Conservation (phyloP, 2,888 invertebrate genomes). For the Tenthredo amoena region DNA sequence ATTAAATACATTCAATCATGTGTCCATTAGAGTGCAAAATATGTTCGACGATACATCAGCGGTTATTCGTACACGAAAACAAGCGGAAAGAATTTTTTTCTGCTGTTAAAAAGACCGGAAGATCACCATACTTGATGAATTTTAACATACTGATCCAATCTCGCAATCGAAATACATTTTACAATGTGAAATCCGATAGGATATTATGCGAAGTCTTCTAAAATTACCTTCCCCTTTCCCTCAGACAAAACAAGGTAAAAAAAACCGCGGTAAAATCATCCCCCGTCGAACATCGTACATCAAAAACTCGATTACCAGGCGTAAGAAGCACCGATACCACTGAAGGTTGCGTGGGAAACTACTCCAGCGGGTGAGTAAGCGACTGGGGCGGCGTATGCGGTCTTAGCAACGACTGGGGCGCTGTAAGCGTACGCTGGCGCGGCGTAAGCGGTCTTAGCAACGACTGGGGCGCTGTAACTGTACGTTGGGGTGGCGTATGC, state of each 20-base stretch:
- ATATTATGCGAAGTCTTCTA: background rate
- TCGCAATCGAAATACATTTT: background rate
- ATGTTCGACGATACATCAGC: background rate
- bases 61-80: background rate
- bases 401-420: constrained; percentile 57
- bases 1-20: background rate
- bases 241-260: background rate
- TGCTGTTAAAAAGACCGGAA: background rate
- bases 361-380: constrained; percentile 58
- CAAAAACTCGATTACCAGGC: constrained; percentile 80
- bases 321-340: constrained; percentile 83
- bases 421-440: constrained; percentile 56
- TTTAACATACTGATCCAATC: background rate
- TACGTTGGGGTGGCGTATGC: constrained; percentile 57
- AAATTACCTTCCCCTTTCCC: background rate
- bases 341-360: constrained; percentile 77
- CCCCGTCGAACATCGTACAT: background rate
- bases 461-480: constrained; percentile 57
- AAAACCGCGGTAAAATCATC: background rate
- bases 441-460: constrained; percentile 52
- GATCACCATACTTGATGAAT: background rate
- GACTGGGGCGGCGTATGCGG: constrained; percentile 56
- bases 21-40: background rate
- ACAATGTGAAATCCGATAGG: background rate
- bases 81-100: background rate